A percentile compares a stretch with the other conserved stretches of the same genome.
phyloP scores from a whole-genome alignment of 2,888 invertebrate genomes.

The Sialis lutaria region DNA sequence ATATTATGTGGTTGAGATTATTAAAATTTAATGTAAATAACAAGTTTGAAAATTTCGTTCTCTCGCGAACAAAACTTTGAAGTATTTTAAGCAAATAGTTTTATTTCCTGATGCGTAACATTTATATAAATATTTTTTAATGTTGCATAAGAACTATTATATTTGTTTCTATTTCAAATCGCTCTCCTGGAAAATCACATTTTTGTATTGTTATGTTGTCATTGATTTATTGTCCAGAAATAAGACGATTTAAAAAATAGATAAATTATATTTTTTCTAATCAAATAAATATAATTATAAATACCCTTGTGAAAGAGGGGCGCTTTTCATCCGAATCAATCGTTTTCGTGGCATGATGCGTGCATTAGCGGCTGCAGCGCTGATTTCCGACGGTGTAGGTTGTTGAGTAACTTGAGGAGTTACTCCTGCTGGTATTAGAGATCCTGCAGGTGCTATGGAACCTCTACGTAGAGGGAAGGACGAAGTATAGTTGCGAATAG shows the following conservation, averaged over 20 bases:
- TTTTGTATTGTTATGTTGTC: too few relatives aligned
- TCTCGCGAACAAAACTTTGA: too few relatives aligned
- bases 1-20: too few relatives aligned
- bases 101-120: too few relatives aligned
- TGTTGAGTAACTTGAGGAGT: not conserved
- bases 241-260: not conserved
- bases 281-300: not conserved
- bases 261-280: not conserved
- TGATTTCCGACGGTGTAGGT: constrained; percentile 16
- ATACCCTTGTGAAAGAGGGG: constrained; percentile 1
- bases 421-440: not conserved
- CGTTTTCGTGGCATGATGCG: constrained; percentile 14
- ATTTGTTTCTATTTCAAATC: not conserved
- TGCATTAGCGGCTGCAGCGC: constrained; percentile 14
- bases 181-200: too few relatives aligned
- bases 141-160: too few relatives aligned
- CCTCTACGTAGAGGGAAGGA: constrained; percentile 22
- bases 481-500: constrained; percentile 26
- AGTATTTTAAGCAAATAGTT: too few relatives aligned
- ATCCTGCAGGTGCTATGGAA: constrained; percentile 18
- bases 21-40: too few relatives aligned
- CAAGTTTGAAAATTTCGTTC: too few relatives aligned
- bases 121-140: too few relatives aligned
- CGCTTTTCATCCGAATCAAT: constrained; percentile 15
- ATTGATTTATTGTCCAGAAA: too few relatives aligned